phyloP scores from a whole-genome alignment of 2,888 invertebrate species.

The Lochmaea crataegi region DNA sequence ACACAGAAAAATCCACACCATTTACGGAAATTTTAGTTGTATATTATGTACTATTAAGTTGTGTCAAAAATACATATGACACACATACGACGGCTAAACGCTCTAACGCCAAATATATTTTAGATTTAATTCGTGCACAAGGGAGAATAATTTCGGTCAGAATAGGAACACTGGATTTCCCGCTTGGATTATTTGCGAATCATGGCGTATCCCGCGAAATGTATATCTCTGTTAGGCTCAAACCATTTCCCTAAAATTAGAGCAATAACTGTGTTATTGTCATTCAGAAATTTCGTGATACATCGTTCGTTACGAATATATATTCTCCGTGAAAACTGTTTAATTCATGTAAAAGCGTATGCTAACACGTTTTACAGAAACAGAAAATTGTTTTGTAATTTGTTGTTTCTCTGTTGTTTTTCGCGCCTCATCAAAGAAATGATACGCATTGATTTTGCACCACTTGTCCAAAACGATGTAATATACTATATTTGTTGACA shows the following conservation, averaged over 20 bases:
- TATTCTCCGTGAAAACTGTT: slow-evolving; percentile 7
- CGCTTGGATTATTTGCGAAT: slow-evolving; percentile 33
- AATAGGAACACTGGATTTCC: slow-evolving; percentile 33
- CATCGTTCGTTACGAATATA: slow-evolving; percentile 28
- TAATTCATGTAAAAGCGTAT: slow-evolving; percentile 30
- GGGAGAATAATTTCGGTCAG: slow-evolving; percentile 31
- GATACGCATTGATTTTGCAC: no score
- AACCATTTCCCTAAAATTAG: slow-evolving; percentile 33
- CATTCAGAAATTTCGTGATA: slow-evolving; percentile 31
- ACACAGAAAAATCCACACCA: no score
- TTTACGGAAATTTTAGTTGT: no score
- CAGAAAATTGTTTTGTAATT: slow-evolving; percentile 15
- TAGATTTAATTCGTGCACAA: slow-evolving; percentile 26
- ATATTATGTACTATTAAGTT: neutral
- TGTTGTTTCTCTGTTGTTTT: neutral
- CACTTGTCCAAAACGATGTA: no score
- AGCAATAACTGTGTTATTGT: slow-evolving; percentile 31
- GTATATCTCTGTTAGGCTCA: slow-evolving; percentile 32
- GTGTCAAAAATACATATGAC: neutral
- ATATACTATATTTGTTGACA: no score
- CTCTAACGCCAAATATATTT: slow-evolving; percentile 15
- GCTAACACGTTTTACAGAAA: slow-evolving; percentile 23
- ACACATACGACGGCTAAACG: neutral
- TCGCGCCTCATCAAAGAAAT: no score
- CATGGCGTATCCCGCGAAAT: slow-evolving; percentile 32